phyloP scores from a whole-genome alignment of 35 echinoderm and acorn worm species.

The Apostichopus japonicus region DNA sequence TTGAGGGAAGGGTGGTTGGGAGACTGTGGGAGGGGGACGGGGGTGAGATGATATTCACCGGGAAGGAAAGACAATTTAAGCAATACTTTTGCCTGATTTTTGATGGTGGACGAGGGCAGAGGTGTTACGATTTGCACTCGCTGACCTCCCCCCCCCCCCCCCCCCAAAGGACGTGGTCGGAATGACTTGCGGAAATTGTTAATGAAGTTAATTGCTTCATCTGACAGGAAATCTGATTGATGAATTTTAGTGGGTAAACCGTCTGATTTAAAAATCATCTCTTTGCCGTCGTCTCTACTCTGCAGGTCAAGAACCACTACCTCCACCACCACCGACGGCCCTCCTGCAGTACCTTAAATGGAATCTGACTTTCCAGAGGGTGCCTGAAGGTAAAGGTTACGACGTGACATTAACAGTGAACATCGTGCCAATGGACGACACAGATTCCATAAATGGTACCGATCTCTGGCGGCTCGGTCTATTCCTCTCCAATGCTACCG shows the following conservation, averaged over 20 bases:
- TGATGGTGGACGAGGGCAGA: too few species aligned
- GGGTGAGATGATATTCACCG: background rate
- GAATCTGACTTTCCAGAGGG: constrained; percentile 3
- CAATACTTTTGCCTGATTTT: too few species aligned
- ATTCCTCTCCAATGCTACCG: constrained; percentile 39
- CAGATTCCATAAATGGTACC: background rate
- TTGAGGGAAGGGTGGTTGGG: too few species aligned
- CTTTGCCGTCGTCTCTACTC: background rate
- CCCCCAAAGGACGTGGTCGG: too few species aligned
- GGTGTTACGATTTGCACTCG: too few species aligned
- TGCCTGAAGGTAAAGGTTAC: background rate
- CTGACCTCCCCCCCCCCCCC: too few species aligned
- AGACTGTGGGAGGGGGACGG: too few species aligned
- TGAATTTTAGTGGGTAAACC: too few species aligned
- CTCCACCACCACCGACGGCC: constrained; percentile 19
- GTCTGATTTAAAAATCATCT: too few species aligned
- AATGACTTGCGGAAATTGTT: too few species aligned
- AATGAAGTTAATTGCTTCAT: too few species aligned
- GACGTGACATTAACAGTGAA: constrained; percentile 2
- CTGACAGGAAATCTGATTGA: too few species aligned
- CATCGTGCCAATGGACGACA: background rate
- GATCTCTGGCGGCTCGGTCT: constrained; percentile 31
- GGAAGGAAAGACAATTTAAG: background rate
- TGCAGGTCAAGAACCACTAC: constrained; percentile 2
- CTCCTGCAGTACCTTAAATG: constrained; percentile 28